Base-by-base conservation (phyloP, 2,888 invertebrate genomes). In the Diaperis boleti region DNA sequence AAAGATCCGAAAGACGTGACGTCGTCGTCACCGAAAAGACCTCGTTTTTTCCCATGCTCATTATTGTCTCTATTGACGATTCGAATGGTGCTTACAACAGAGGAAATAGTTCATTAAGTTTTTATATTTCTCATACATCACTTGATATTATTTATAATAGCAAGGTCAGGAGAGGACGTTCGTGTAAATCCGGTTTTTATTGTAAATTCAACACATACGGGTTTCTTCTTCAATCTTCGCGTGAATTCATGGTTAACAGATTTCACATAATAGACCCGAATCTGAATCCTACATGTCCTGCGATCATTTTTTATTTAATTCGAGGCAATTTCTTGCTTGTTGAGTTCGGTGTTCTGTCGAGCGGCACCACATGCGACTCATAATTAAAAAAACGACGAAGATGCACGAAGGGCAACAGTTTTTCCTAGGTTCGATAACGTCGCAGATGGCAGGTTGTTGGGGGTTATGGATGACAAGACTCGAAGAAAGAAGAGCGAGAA, bases 101-200 rank as follows among this genome's bases (percentile, higher is more conserved):
- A 68, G 69, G 69, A 69, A 68, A 68, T 69, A 54, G 68, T 69
- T 66, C 68, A 69, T 69, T 60, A 60, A 52, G 52, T 60, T 52
- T 60, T 60, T 60, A 52, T 69, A 68, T 64, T 65, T 60, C 52
- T 60, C 67, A 67, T 69, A 68, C 69, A 69, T 66, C 69, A 67
- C 66, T 66, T 64, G 59, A 61, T 66, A 68, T 60, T 65, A 64
- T 68, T 69, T 59, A 45, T 61, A 66, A 62, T 69, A 44, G 50
- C 64, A 67, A 69, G 69, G 69, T 67, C 68, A 49, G 39, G 44
- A 44, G 45, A 65, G 59, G 68, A 66, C 68, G 65, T 67, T 64
- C 67, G 61, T 65, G 65, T 59, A 54, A 70, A 68, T 69, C 68
- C 70, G 68, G 68, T 70, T 65, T 66, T 68, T 65, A 65, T 66